phyloP scores from a whole-genome alignment of 2,888 invertebrate species.

The Gerris lacustris region DNA sequence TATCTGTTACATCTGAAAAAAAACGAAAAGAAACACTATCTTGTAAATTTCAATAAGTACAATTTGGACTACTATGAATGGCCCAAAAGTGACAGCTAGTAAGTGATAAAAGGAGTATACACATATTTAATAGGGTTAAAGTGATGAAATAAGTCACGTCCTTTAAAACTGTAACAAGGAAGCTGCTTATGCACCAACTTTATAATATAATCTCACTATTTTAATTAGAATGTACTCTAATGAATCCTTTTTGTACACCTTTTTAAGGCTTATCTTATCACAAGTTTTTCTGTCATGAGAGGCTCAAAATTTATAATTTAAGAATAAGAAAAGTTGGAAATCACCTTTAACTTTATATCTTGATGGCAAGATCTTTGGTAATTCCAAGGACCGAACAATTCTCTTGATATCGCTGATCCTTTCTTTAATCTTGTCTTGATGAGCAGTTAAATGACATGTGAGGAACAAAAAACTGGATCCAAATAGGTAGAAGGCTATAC shows the following conservation, averaged over 20 bases:
- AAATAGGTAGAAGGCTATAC: slow-evolving; percentile 81
- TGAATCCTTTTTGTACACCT: too few species aligned
- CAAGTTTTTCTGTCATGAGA: too few species aligned
- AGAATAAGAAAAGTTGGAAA: too few species aligned
- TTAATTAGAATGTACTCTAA: too few species aligned
- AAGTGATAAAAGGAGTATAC: too few species aligned
- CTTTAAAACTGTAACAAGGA: too few species aligned
- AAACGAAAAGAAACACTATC: not conserved
- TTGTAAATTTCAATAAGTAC: not conserved
- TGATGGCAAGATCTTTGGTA: slow-evolving; percentile 67
- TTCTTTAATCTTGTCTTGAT: slow-evolving; percentile 70
- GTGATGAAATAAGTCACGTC: too few species aligned
- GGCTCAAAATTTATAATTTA: too few species aligned
- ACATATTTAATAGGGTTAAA: not conserved
- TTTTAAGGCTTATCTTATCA: too few species aligned
- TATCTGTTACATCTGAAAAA: slow-evolving; percentile 70
- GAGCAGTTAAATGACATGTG: slow-evolving; percentile 88
- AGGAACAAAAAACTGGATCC: slow-evolving; percentile 92
- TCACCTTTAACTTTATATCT: slow-evolving; percentile 49
- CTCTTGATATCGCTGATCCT: slow-evolving; percentile 72
- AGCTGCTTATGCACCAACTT: too few species aligned
- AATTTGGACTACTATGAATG: not conserved
- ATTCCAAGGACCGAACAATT: slow-evolving; percentile 66
- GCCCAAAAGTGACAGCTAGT: too few species aligned
- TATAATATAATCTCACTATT: too few species aligned